phyloP scores from a whole-genome alignment of 2,113 vertebrate genomes.

The Dissostichus mawsoni region DNA sequence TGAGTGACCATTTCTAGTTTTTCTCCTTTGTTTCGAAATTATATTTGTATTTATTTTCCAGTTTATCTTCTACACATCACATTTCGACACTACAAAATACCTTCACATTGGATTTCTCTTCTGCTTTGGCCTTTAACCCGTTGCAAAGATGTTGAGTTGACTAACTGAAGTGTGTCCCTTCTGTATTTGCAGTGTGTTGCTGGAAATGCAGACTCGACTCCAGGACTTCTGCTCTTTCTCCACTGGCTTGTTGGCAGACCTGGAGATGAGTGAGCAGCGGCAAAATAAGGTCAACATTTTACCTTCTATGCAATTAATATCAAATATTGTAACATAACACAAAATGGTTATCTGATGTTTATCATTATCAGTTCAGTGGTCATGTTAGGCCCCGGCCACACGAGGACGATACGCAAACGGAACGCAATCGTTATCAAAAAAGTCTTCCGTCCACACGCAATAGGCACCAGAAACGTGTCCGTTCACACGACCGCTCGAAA shows the following conservation, averaged over 20 bases:
- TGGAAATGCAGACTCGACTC: constrained; percentile 86
- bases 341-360: neutral
- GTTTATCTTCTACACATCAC: neutral
- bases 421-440: too few relatives aligned
- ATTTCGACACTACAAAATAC: neutral
- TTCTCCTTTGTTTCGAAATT: neutral
- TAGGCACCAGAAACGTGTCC: too few relatives aligned
- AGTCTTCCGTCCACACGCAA: too few relatives aligned
- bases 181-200: constrained; percentile 79
- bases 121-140: neutral
- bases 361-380: neutral
- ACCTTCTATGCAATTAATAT: neutral
- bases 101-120: neutral
- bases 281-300: constrained; percentile 82
- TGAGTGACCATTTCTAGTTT: too few relatives aligned
- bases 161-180: neutral
- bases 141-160: neutral
- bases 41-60: neutral
- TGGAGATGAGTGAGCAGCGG: constrained; percentile 82
- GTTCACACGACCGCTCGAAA: too few relatives aligned
- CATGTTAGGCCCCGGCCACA: neutral
- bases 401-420: too few relatives aligned
- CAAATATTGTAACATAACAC: neutral
- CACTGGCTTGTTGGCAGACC: constrained; percentile 81
- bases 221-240: constrained; percentile 84